Base-by-base conservation (phyloP, 2,113 vertebrate species). In the Damaliscus lunatus region DNA sequence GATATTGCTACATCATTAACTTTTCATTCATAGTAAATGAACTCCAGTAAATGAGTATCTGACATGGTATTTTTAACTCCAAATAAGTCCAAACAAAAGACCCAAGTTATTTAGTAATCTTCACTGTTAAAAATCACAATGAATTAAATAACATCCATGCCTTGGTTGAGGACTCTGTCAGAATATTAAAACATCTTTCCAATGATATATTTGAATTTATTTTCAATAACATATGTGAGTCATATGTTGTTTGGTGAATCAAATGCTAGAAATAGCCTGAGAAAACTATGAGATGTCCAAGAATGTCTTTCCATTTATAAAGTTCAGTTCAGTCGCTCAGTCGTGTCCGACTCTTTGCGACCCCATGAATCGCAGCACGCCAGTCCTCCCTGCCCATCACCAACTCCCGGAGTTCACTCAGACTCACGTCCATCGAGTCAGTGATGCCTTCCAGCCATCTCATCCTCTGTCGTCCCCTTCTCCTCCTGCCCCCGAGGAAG, bases 151-250 rank as follows among this genome's bases (percentile, higher is more conserved):
- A 12, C 25, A 81, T 2, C 53, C 82, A 87, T 33, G 12, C 11
- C 40, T 59, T 40, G 29, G 29, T 33, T 96, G 64, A 83, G 93
- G 55, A 88, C 36, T 46, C 78, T 62, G 31, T 81, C 29, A 86
- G 67, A 88, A 12, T 94, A 94, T 55, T 91, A 94, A 88, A 92
- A 89, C 67, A 94, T 84, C 10, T 91, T 40, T 67, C 29, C 31
- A 89, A 40, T 80, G 64, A 84, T 50, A 91, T 57, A 52, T 78
- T 64, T 88, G 53, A 81, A 57, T 64, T 83, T 88, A 87, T 91
- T 88, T 94, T 82, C 40, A 91, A 88, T 67, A 94, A 57, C 27
- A 52, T n/a, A 50, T 19, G 25, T 53, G 77, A 91, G 95, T 96
- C 91, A 91, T 29, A n/a, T 87, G 59, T 67, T 59, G 4, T 84